Conservation (phyloP, 2,797 vertebrate genomes). For the Anas bernieri region DNA sequence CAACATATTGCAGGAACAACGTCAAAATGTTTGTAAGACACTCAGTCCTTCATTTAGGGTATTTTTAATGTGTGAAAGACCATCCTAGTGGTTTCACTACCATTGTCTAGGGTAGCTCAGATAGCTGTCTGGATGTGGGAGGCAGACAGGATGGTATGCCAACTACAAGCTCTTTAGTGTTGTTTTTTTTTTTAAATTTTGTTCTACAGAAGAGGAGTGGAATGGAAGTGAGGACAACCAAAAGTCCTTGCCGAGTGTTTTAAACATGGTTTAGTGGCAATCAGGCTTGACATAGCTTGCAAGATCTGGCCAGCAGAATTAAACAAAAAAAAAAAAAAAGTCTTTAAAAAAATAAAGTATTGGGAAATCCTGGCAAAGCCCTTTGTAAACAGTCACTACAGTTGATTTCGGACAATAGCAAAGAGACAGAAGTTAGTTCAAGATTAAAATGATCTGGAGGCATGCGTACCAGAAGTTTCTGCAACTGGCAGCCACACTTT, state of each 20-base stretch:
- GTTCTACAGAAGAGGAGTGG: background rate
- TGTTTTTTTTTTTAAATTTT: background rate
- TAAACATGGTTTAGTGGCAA: background rate
- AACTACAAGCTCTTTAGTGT: background rate
- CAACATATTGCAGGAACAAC: background rate
- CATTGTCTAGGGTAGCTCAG: background rate
- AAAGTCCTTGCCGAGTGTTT: background rate
- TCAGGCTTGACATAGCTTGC: background rate
- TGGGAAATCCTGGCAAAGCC: background rate
- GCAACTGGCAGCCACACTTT: conserved; percentile 31
- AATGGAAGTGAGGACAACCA: background rate
- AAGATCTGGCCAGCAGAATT: background rate
- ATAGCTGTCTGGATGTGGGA: background rate
- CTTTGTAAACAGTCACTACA: background rate
- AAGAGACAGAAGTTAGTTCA: background rate
- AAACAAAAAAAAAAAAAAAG: background rate
- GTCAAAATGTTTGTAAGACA: background rate
- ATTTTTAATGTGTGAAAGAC: background rate
- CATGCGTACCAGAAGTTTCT: background rate
- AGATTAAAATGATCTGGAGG: background rate
- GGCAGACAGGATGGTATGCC: background rate
- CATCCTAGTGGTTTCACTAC: background rate
- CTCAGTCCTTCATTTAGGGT: background rate
- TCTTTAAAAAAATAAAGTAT: background rate
- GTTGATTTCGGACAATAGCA: background rate